Evolutionary conservation across 1,140 invertebrate species (phyloP).

Genomic region (Amyelois transitella): DNA sequence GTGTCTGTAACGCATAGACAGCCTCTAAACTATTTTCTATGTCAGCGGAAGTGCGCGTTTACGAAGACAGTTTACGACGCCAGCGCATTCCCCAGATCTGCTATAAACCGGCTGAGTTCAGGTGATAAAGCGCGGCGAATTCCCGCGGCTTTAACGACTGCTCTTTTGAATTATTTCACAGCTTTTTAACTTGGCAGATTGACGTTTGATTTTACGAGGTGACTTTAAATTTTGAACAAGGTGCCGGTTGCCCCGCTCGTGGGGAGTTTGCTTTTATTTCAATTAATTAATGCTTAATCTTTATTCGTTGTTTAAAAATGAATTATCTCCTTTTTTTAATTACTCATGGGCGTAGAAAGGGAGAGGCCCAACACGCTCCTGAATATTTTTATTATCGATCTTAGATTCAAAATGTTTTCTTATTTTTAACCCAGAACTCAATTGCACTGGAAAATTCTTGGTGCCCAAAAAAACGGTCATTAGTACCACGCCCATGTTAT

Average conservation of each 20-base stretch:
- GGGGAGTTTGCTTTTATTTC: neutral
- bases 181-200: conserved; percentile 47
- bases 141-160: conserved; percentile 36
- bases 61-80: conserved; percentile 44
- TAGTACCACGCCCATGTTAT: too few species aligned
- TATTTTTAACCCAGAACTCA: too few species aligned
- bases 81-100: conserved; percentile 19
- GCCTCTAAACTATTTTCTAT: conserved; percentile 66
- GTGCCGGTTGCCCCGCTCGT: neutral
- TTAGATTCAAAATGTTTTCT: too few species aligned
- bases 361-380: too few species aligned
- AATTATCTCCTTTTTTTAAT: too few species aligned
- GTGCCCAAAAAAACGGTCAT: too few species aligned
- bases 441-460: too few species aligned
- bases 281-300: neutral
- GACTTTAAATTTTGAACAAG: neutral
- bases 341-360: too few species aligned
- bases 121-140: conserved; percentile 36
- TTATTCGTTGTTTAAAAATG: too few species aligned
- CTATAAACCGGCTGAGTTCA: conserved; percentile 32
- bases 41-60: conserved; percentile 60
- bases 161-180: conserved; percentile 62
- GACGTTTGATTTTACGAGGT: conserved; percentile 25
- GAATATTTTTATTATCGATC: too few species aligned
- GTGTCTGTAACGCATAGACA: conserved; percentile 38